Evolutionary conservation across 2,888 invertebrate species (phyloP), one percentile per base, ranked within the genome.

Genomic region (Creontiades dilutus): DNA sequence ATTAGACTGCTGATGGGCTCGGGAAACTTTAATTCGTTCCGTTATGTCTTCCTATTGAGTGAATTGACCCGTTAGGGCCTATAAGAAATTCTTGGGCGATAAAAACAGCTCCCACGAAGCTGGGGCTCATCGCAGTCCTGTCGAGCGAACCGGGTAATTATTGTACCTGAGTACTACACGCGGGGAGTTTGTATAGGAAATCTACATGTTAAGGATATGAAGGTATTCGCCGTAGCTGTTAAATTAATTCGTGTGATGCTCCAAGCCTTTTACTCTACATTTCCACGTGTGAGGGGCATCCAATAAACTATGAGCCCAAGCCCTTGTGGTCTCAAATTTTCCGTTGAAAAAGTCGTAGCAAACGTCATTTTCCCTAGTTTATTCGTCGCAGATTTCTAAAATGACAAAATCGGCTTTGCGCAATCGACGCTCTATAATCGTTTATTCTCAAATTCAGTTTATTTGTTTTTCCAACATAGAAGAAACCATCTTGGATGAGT

Each of bases 11-110:
- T 68, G 68, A 68, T 68, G 68, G n/a, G 23, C 12, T 68, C 68
- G 68, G 68, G 68, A 68, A 68, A 68, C 68, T 68, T 68, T 68
- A 68, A 68, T 68, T 68, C 68, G 68, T 68, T 12, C 68, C 68
- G 68, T 68, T 68, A 68, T 68, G 68, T 23, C 68, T 68, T 68
- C 68, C 68, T 68, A 68, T 68, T 68, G 68, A 68, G 68, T 23
- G 68, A 68, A 68, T 68, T 68, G 19, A 68, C 68, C 68, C 68
- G 68, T 68, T 68, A 68, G 68, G 23, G 23, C 68, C 68, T 68
- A 68, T 68, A 68, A 68, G 68, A 68, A 68, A 68, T 68, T 68
- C 68, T 68, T 68, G 68, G 68, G 68, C 68, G 68, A 9, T 68
- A 68, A 23, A 68, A 68, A 23, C 23, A n/a, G 68, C 19, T 68